Evolutionary conservation across 2,797 vertebrate species (phyloP), one percentile per base, ranked within the genome.

Genomic region (Acanthurus leucopareius): DNA sequence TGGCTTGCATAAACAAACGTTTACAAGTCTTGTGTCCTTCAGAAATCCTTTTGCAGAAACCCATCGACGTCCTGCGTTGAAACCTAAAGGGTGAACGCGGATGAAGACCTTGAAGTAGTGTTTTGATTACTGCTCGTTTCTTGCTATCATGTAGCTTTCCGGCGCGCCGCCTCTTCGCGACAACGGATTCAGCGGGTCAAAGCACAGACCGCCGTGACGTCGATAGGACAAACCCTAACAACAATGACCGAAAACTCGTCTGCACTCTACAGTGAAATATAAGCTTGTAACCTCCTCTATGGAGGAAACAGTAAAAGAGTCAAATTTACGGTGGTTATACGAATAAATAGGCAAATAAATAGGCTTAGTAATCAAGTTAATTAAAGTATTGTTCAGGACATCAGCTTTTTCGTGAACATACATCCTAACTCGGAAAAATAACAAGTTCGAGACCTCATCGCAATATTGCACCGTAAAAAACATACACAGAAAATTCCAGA

Each of bases 151-250:
- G 54, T 81, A 89, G 86, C 80, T 85, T 90, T 91, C 91, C 88
- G 89, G 89, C 90, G 88, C 88, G 86, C 84, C 85, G 83, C 85
- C 85, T 88, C 90, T 86, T 72, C 76, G 75, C 71, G 53, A 62
- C 74, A 75, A 77, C 68, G 11, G 53, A 85, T 73, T 71, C 77
- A 67, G 83, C 83, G 77, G 83, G 77, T 87, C 85, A 77, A 45
- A 60, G 87, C 77, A 64, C 84, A 82, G 74, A 10, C 60, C 68
- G 67, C 52, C 32, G 42, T 94, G 93, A 94, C 93, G 94, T 94
- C 89, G 92, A 16, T 0, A 25, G 4, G 19, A 75, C 75, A 0
- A 45, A 22, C 57, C 57, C 47, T 35, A 2, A 20, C 42, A 42
- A 38, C 60, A 44, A 6, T 25, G 20, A 45, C 5, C 10, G 40